Percentiles rank a stretch among this genome's conserved stretches.
Conservation (phyloP, 30 jellyfish, hydroid and myxozoan genomes). For the Rhopilema esculentum region DNA sequence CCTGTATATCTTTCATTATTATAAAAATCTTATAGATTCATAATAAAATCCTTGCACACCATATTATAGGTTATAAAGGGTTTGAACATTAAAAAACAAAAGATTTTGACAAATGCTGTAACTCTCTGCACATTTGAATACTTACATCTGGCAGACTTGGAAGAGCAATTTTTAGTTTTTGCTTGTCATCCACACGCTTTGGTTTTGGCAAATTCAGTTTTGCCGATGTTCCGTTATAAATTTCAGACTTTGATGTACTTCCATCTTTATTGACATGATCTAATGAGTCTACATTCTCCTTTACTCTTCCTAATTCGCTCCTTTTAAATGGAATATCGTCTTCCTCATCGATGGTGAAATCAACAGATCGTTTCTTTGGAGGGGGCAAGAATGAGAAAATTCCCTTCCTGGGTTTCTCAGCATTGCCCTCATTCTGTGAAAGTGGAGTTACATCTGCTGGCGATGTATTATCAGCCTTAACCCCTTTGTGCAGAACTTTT, state of each 20-base stretch:
- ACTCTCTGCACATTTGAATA: no score
- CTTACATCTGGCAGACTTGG: conserved; percentile 64
- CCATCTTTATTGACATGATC: neutral
- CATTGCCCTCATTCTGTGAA: neutral
- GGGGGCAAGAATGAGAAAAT: conserved; percentile 64
- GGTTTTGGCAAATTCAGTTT: conserved; percentile 65
- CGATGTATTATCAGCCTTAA: no score
- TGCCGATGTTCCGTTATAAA: neutral
- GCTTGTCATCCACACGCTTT: conserved; percentile 29
- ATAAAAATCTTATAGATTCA: no score
- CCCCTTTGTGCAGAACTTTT: no score
- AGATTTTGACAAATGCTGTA: no score
- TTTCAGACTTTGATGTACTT: neutral
- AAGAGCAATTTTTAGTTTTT: conserved; percentile 54
- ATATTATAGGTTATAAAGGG: no score
- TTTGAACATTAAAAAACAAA: no score
- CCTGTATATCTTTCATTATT: no score
- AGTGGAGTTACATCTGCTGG: no score
- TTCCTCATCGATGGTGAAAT: conserved; percentile 9
- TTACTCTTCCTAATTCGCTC: neutral
- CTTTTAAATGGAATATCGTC: conserved; percentile 2
- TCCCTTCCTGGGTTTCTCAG: conserved; percentile 3
- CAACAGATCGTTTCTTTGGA: conserved; percentile 33
- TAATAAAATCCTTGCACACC: no score
- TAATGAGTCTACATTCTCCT: neutral